Evolutionary conservation across 2,888 invertebrate genomes (phyloP), one percentile per base, ranked within the genome.

Genomic region (Agrochola litura): DNA sequence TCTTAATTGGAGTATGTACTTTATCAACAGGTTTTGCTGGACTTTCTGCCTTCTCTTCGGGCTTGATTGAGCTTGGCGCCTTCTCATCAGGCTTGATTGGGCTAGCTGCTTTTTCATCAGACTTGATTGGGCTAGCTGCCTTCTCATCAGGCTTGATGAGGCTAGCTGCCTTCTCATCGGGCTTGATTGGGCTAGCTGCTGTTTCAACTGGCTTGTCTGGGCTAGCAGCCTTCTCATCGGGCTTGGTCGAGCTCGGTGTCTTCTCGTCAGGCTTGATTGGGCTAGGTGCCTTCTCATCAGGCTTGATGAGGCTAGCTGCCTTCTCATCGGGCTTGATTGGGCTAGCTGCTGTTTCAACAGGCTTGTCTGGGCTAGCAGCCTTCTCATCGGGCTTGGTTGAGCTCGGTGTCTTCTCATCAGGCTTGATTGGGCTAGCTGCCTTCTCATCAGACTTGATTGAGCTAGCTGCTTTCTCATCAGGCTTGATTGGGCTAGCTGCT

Each of bases 121-220:
- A 2, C 10, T 65, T 64, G 9, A 9, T 0, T n/a, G 16, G 3
- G 3, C 25, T 46, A 10, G 25, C 6, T 25, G 10, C 25, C 10
- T n/a, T 43, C 10, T 65, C 43, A 65, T 16, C 65, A 0, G 3
- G 6, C n/a, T 43, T 65, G 1, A 19, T 10, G 10, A 5, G 43
- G 19, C 1, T 37, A 19, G 78, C 19, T 46, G 25, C 41, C 19
- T 73, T 73, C 0, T 74, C 75, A 25, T 25, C 63, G 0, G n/a
- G 10, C 30, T 73, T 37, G 19, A 52, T 2, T 16, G 56, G 49
- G 22, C 63, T 79, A 1, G 66, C 12, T 16, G 6, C 30, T 0
- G 74, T 78, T 1, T 84, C 82, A 0, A 54, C 71, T 10, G 49
- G 8, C 30, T 81, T 37, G 14, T 8, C 37, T 8, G 84, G 61